Conservation (phyloP, 2,888 invertebrate species). For the Lamproptera curius region DNA sequence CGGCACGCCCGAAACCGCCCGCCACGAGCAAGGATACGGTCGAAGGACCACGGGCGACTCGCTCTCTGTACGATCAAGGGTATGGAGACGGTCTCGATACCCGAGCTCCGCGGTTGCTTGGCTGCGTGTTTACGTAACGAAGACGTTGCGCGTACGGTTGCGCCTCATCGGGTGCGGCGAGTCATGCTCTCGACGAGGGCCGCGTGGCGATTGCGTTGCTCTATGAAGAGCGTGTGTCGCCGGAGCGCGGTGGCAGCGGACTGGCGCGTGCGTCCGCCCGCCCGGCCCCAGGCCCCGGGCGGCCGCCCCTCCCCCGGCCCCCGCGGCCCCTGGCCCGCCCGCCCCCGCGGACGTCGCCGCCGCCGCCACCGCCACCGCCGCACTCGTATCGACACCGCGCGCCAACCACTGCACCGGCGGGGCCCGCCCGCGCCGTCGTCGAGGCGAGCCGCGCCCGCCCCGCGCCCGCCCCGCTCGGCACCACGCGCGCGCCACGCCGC, state of each 20-base stretch:
- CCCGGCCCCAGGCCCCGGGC: constrained; percentile 36
- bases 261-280: constrained; percentile 52
- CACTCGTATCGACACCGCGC: constrained; percentile 67
- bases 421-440: constrained; percentile 35
- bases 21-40: constrained; percentile 38
- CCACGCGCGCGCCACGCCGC: constrained; percentile 19
- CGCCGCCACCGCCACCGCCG: constrained; percentile 30
- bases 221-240: constrained; percentile 52
- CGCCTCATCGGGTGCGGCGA: constrained; percentile 64
- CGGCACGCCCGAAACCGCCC: constrained; percentile 49
- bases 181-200: constrained; percentile 56
- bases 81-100: constrained; percentile 38
- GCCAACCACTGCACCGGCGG: constrained; percentile 61
- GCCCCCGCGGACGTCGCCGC: constrained; percentile 34
- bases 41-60: constrained; percentile 24
- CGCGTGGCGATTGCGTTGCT: constrained; percentile 55
- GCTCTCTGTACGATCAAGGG: constrained; percentile 28
- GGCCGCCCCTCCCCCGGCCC: constrained; percentile 27
- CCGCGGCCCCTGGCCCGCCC: constrained; percentile 60
- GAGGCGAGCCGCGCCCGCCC: constrained; percentile 36
- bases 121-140: constrained; percentile 57
- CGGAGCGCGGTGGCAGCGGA: constrained; percentile 55
- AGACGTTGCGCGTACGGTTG: constrained; percentile 50
- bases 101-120: constrained; percentile 32
- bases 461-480: constrained; percentile 35